Conservation (phyloP, 2,113 vertebrate genomes). For the Phoxinus phoxinus region DNA sequence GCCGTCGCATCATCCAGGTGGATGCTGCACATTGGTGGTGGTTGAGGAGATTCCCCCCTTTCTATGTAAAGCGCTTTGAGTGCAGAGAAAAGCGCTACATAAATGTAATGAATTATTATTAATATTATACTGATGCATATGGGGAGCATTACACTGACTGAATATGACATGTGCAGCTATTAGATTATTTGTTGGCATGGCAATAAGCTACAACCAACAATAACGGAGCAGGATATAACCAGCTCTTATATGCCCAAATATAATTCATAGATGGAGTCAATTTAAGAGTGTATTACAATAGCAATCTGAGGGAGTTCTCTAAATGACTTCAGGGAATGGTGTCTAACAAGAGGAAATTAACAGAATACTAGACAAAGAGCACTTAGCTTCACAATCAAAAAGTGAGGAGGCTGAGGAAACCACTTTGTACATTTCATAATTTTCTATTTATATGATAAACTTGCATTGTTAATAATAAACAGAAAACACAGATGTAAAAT, state of each 20-base stretch:
- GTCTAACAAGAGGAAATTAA: background rate
- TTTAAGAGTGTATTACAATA: slow-evolving; percentile 15
- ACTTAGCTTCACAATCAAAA: background rate
- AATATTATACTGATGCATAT: no score
- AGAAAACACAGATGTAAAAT: background rate
- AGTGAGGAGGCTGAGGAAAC: background rate
- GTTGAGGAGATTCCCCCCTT: no score
- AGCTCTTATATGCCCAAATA: slow-evolving; percentile 23
- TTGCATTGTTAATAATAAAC: background rate
- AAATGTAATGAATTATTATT: no score
- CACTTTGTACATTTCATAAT: slow-evolving; percentile 1
- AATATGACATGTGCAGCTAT: slow-evolving; percentile 15
- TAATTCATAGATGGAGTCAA: slow-evolving; percentile 22
- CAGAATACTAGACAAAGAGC: background rate
- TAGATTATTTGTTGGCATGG: slow-evolving; percentile 43
- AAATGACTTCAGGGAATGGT: background rate
- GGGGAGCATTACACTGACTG: background rate
- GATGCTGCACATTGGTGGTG: no score
- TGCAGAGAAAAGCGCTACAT: no score
- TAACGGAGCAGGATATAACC: slow-evolving; percentile 35
- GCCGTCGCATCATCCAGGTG: no score
- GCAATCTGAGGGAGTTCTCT: background rate
- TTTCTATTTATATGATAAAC: background rate
- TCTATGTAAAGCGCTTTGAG: no score
- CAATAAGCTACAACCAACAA: slow-evolving; percentile 28